Conservation (phyloP, 1,140 invertebrate species). For the Catajapyx aquilonaris region DNA sequence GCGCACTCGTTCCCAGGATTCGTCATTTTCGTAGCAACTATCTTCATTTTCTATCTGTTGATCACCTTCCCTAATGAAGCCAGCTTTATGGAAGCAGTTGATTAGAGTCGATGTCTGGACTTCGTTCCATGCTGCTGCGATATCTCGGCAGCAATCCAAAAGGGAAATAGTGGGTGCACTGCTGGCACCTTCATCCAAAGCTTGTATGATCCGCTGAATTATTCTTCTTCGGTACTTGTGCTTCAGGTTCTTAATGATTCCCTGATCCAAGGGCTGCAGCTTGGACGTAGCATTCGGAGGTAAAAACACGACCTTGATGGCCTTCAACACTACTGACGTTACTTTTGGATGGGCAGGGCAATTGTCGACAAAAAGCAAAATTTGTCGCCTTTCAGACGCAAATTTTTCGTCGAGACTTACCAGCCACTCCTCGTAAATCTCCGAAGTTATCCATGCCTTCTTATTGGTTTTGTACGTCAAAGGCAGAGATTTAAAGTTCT, state of each 20-base stretch:
- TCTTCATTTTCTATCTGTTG: no score
- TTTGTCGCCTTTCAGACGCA: conserved; percentile 9
- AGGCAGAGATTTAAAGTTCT: conserved; percentile 19
- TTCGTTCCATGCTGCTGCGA: no score
- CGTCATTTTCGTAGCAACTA: no score
- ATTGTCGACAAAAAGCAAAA: conserved; percentile 6
- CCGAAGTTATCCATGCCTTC: conserved; percentile 26
- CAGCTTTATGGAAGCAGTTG: no score
- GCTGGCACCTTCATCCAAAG: no score
- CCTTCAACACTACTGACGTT: neutral
- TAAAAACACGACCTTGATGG: neutral
- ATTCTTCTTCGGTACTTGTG: neutral
- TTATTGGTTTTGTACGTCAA: conserved; percentile 20
- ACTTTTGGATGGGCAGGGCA: neutral
- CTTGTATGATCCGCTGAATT: no score
- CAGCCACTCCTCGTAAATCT: conserved; percentile 9
- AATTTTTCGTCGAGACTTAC: conserved; percentile 6
- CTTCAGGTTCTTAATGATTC: neutral
- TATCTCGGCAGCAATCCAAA: no score
- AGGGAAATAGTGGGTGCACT: no score
- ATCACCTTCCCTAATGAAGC: no score
- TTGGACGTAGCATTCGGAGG: neutral
- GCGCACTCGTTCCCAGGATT: no score
- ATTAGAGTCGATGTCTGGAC: no score
- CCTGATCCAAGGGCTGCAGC: conserved; percentile 1